Conservation (phyloP, 2,888 invertebrate species). For the Synergus gifuensis region DNA sequence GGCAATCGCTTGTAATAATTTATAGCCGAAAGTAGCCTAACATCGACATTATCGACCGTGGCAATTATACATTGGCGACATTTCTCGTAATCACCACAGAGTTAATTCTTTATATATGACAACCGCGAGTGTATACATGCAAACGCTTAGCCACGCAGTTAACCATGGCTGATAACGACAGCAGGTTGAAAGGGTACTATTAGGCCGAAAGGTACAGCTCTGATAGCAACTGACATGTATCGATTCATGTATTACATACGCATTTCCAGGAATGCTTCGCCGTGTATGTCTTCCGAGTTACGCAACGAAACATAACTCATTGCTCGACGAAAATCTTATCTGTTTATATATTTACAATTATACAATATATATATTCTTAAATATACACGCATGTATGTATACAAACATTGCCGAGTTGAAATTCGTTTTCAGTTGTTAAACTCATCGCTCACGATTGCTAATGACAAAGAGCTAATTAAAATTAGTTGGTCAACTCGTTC, state of each 20-base stretch:
- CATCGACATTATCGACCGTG: constrained; percentile 51
- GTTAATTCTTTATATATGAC: constrained; percentile 64
- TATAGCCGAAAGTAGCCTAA: neutral
- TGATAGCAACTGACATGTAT: constrained; percentile 35
- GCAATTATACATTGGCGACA: constrained; percentile 64
- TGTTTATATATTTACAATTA: no score
- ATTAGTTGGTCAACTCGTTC: neutral
- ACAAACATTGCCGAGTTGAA: constrained; percentile 1
- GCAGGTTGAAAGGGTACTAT: constrained; percentile 50
- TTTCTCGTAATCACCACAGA: constrained; percentile 63
- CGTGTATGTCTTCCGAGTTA: neutral
- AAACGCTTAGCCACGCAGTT: constrained; percentile 60
- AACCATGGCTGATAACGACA: constrained; percentile 57
- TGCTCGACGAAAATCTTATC: constrained; percentile 24
- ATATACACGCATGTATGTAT: neutral
- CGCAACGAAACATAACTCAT: constrained; percentile 11
- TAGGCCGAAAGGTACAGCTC: constrained; percentile 47
- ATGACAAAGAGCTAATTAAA: constrained; percentile 15
- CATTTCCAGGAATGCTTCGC: constrained; percentile 8
- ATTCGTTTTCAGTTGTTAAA: neutral
- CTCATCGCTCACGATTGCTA: neutral
- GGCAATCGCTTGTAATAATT: constrained; percentile 16
- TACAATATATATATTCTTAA: no score
- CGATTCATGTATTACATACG: neutral
- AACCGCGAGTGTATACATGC: constrained; percentile 53